Conservation (phyloP, 2,888 invertebrate genomes). For the Lordiphosa andalusiaca region DNA sequence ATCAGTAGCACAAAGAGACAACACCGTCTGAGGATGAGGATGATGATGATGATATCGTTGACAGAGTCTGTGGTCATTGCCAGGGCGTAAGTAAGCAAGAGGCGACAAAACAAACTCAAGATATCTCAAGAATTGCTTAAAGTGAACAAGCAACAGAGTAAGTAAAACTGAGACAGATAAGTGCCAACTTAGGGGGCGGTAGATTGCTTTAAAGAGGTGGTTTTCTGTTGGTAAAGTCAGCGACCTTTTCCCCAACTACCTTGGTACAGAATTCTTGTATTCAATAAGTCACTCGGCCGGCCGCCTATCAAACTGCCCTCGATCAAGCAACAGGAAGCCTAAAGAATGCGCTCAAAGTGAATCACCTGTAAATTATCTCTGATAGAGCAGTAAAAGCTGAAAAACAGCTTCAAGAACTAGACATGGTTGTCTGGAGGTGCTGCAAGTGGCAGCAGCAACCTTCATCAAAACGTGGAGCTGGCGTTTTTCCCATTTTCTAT, state of each 20-base stretch:
- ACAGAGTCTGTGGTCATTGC: conserved; percentile 26
- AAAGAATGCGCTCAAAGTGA: conserved; percentile 10
- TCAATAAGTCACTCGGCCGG: too few relatives aligned
- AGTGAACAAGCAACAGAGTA: conserved; percentile 4
- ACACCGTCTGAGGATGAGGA: conserved; percentile 33
- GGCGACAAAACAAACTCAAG: conserved; percentile 6
- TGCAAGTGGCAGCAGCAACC: too few relatives aligned
- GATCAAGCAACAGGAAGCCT: too few relatives aligned
- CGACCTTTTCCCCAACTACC: background rate
- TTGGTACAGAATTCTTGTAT: too few relatives aligned
- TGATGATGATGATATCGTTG: conserved; percentile 47
- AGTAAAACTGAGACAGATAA: conserved; percentile 2
- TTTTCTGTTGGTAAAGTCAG: background rate
- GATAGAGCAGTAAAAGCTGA: conserved; percentile 9
- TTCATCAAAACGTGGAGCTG: conserved; percentile 9
- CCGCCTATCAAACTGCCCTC: too few relatives aligned
- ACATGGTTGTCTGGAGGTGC: background rate
- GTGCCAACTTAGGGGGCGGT: background rate
- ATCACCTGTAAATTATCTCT: conserved; percentile 22
- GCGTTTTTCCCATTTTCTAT: background rate
- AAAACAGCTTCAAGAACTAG: conserved; percentile 5
- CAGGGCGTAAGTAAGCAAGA: conserved; percentile 11
- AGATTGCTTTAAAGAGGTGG: background rate
- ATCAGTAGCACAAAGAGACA: conserved; percentile 58
- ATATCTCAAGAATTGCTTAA: conserved; percentile 23